Conservation (phyloP, 2,797 vertebrate genomes). For the Dendrocincla tyrannina region DNA sequence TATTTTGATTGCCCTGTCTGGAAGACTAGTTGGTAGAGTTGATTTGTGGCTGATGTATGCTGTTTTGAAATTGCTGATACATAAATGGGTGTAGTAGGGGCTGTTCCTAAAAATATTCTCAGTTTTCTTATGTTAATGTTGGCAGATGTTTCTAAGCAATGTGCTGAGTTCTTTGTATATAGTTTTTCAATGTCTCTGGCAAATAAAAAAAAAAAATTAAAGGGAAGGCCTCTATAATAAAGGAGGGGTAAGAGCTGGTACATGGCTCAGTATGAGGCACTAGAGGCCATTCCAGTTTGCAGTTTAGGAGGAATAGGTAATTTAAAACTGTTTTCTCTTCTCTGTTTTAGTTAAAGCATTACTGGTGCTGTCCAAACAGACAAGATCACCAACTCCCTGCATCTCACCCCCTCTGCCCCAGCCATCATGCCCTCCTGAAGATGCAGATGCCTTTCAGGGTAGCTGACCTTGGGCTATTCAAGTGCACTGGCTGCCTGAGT, state of each 20-base stretch:
- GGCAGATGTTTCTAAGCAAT: conserved; percentile 19
- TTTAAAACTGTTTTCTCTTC: background rate
- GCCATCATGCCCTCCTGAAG: background rate
- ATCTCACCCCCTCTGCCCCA: background rate
- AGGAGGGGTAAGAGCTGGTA: background rate
- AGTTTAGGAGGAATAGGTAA: background rate
- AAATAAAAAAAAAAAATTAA: background rate
- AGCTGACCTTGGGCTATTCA: background rate
- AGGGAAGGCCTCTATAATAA: background rate
- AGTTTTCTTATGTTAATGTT: conserved; percentile 9
- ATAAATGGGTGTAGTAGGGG: background rate
- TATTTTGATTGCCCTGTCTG: background rate
- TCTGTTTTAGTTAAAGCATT: background rate
- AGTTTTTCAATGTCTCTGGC: background rate
- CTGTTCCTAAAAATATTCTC: conserved; percentile 9
- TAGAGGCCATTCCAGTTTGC: background rate
- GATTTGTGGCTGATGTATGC: background rate
- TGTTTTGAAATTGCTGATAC: conserved; percentile 18
- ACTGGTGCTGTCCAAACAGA: background rate
- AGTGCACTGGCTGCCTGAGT: background rate
- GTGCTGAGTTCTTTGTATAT: conserved; percentile 19
- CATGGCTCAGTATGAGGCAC: background rate
- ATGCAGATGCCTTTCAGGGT: background rate
- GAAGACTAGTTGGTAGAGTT: background rate
- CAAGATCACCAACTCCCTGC: fast-evolving